phyloP scores from a whole-genome alignment of 2,888 invertebrate genomes.

The Eutolmus rufibarbis region DNA sequence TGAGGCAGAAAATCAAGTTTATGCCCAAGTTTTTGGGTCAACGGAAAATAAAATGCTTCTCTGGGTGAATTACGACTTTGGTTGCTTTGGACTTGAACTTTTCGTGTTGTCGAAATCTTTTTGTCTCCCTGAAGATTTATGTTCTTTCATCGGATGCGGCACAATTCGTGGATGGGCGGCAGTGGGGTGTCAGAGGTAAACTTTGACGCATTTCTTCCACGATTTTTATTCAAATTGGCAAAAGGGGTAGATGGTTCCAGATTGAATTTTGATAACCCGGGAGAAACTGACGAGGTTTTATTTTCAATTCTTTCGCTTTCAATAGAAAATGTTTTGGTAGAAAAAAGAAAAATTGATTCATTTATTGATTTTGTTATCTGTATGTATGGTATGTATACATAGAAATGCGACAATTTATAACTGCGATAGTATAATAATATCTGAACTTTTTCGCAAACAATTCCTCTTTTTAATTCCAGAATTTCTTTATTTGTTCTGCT shows the following conservation, averaged over 20 bases:
- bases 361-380: background rate
- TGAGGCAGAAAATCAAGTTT: conserved; percentile 3
- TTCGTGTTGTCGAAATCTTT: background rate
- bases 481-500: background rate
- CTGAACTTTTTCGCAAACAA: background rate
- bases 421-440: background rate
- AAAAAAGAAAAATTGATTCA: background rate
- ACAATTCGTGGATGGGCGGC: background rate
- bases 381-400: too few relatives aligned
- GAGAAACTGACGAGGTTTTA: background rate
- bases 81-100: background rate
- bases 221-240: background rate
- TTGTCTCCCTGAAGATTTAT: background rate
- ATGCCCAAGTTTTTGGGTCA: conserved; percentile 15
- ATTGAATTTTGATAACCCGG: background rate
- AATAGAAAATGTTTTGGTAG: background rate
- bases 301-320: background rate
- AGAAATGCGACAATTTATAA: background rate
- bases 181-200: background rate
- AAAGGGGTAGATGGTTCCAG: background rate
- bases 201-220: background rate
- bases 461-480: background rate
- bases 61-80: background rate
- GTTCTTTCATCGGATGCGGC: background rate
- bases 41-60: background rate